Conservation (phyloP, 2,888 invertebrate genomes). For the Hipparchia semele region DNA sequence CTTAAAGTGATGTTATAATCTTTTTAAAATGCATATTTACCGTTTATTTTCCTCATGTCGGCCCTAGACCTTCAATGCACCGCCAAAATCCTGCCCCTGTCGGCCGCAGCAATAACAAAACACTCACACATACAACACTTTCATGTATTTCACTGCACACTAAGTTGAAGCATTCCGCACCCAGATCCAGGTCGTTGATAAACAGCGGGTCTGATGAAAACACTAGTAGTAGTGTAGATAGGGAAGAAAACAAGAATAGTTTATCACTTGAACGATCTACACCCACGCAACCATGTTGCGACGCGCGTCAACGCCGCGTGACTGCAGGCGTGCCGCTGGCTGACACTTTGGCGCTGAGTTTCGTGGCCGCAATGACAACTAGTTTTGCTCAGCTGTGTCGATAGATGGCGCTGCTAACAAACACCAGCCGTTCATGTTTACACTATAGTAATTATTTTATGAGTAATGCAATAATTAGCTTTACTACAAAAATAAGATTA, state of each 20-base stretch:
- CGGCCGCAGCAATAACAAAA: slow-evolving; percentile 72
- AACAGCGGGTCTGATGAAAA: slow-evolving; percentile 48
- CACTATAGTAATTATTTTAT: slow-evolving; percentile 31
- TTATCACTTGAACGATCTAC: slow-evolving; percentile 74
- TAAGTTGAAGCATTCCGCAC: slow-evolving; percentile 48
- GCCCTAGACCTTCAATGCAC: slow-evolving; percentile 73
- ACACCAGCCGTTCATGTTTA: slow-evolving; percentile 39
- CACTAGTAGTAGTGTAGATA: slow-evolving; percentile 65
- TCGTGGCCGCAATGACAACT: slow-evolving; percentile 53
- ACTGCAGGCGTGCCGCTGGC: slow-evolving; percentile 77
- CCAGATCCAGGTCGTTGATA: slow-evolving; percentile 44
- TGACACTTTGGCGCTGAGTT: slow-evolving; percentile 72
- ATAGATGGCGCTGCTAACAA: slow-evolving; percentile 62
- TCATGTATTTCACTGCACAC: slow-evolving; percentile 48
- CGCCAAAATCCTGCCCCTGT: slow-evolving; percentile 74
- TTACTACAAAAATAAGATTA: background rate
- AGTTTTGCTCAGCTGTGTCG: slow-evolving; percentile 36
- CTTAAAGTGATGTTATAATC: slow-evolving; percentile 25
- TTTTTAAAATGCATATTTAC: slow-evolving; percentile 54
- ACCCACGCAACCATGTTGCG: slow-evolving; percentile 75
- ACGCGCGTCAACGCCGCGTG: slow-evolving; percentile 82
- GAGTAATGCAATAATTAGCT: slow-evolving; percentile 6
- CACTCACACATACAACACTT: slow-evolving; percentile 70
- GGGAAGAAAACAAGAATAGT: slow-evolving; percentile 70
- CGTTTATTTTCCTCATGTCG: slow-evolving; percentile 81